phyloP scores from a whole-genome alignment of 2,797 vertebrate species.

The Microctenopoma steveboyesi region DNA sequence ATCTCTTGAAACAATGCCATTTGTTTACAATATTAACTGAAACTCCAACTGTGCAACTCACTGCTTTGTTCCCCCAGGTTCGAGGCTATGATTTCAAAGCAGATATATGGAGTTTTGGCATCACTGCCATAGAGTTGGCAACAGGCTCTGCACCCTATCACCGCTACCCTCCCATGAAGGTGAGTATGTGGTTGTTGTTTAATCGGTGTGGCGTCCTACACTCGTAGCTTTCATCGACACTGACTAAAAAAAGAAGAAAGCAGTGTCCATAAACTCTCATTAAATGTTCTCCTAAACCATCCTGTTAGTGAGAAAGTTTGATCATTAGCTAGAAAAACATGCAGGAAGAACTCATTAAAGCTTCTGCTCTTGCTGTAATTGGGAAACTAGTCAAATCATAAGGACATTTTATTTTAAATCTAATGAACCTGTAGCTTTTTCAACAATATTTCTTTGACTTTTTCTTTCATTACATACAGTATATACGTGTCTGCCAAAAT shows the following conservation, averaged over 20 bases:
- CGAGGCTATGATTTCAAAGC: constrained; percentile 99
- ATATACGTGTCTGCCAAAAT: constrained; percentile 15
- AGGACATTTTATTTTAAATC: constrained; percentile 3
- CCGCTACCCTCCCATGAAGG: constrained; percentile 99
- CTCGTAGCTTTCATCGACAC: not conserved
- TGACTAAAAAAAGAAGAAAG: constrained; percentile 14
- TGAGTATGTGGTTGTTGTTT: constrained; percentile 66
- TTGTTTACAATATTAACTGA: not conserved
- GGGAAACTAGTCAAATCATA: constrained; percentile 6
- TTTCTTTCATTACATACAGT: constrained; percentile 30
- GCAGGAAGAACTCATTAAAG: constrained; percentile 1
- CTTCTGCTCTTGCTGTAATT: constrained; percentile 15
- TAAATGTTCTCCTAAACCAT: constrained; percentile 1
- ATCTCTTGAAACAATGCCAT: not conserved
- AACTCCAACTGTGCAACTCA: not conserved
- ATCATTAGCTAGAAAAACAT: not conserved
- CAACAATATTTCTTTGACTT: constrained; percentile 11
- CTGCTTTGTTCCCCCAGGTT: constrained; percentile 81
- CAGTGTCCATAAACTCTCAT: not conserved
- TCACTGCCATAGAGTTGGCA: constrained; percentile 97
- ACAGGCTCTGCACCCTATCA: constrained; percentile 98
- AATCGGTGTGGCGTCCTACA: not conserved
- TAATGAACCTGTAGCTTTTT: constrained; percentile 19
- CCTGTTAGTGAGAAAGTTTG: constrained; percentile 25
- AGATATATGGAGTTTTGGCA: constrained; percentile 99